Conservation (phyloP, 2,797 vertebrate genomes). For the Chaunax sp. region DNA sequence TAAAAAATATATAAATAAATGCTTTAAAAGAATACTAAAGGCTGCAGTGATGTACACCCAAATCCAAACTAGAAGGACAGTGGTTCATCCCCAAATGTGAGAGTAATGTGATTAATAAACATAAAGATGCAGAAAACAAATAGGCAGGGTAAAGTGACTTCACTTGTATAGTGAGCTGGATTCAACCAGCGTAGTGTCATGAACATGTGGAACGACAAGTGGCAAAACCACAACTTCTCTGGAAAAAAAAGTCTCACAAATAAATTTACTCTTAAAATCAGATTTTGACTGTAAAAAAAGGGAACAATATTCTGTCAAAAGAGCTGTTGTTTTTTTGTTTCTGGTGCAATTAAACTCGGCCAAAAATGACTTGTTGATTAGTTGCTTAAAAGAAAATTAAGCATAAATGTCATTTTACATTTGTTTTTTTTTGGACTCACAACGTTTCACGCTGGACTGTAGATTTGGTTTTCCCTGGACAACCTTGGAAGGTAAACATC, state of each 20-base stretch:
- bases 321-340: too few relatives aligned
- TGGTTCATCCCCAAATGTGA: conserved; percentile 68
- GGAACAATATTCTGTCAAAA: background rate
- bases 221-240: background rate
- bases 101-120: conserved; percentile 44
- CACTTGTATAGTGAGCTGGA: conserved; percentile 18
- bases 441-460: background rate
- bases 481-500: background rate
- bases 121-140: conserved; percentile 33
- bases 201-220: background rate
- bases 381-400: too few relatives aligned
- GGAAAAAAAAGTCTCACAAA: background rate
- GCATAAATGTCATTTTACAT: background rate
- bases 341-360: background rate
- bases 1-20: conserved; percentile 60
- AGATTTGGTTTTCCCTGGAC: background rate
- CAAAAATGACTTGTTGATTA: background rate
- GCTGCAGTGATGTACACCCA: conserved; percentile 57
- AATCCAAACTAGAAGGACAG: conserved; percentile 51
- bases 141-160: conserved; percentile 21
- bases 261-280: conserved; percentile 2
- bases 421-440: background rate
- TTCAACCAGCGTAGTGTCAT: conserved; percentile 6
- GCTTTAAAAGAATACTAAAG: conserved; percentile 40
- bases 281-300: conserved; percentile 3